A percentile compares a stretch with the other conserved stretches of the same genome.
Evolutionary conservation across 2,113 vertebrate genomes (phyloP).

Genomic region (Oreotrochilus melanogaster): DNA sequence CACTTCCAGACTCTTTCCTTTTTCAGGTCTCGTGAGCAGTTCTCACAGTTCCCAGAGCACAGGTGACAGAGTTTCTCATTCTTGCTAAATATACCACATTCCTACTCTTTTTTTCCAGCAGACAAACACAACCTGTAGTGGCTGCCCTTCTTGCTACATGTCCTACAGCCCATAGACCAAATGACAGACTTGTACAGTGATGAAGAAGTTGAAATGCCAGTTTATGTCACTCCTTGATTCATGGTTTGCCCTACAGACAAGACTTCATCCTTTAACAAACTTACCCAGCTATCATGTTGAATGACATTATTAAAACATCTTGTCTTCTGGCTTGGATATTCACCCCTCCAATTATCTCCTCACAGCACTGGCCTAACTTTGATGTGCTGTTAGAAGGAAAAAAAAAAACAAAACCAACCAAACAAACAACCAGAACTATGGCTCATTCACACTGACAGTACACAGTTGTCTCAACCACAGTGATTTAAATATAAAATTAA

Average conservation of each 20-base stretch:
- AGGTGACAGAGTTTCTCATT: neutral
- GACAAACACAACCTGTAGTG: neutral
- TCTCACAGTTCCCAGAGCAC: neutral
- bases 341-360: neutral
- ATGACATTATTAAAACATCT: neutral
- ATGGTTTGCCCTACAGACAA: neutral
- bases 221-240: neutral
- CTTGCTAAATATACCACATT: neutral
- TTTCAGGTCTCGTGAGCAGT: neutral
- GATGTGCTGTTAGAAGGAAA: neutral
- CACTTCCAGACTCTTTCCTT: neutral
- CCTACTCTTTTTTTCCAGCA: neutral
- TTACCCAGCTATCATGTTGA: neutral
- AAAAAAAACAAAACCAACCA: no score
- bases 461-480: neutral
- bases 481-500: neutral
- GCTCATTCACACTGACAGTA: neutral
- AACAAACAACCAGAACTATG: neutral
- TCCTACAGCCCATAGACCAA: neutral
- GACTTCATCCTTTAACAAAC: neutral
- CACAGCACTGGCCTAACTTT: neutral
- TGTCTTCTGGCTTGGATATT: neutral
- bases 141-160: neutral
- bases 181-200: neutral
- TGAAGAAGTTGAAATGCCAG: neutral